Percentiles rank a stretch among this genome's conserved stretches.
These are phyloP conservation scores for Nephrotoma appendiculata DNA, from an alignment of 2,888 invertebrate genomes.

Conservation along the genomic window DNA sequence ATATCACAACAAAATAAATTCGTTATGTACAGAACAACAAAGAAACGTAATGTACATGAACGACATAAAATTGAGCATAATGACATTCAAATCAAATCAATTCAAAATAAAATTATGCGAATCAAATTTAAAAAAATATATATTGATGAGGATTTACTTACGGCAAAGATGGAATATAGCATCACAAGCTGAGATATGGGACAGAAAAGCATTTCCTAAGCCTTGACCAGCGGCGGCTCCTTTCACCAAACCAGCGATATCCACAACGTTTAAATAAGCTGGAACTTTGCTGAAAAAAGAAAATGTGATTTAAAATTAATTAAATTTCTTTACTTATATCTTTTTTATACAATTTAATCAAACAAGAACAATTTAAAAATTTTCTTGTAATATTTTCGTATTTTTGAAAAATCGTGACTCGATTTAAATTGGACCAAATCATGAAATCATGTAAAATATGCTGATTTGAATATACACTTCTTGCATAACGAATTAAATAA, in stretches of 20 bases:
- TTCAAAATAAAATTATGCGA: not conserved
- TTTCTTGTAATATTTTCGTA: not conserved
- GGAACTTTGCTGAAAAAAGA: constrained; percentile 79
- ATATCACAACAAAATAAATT: not conserved
- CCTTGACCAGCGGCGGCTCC: constrained; percentile 98
- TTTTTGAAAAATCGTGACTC: not conserved
- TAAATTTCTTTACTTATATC: not conserved
- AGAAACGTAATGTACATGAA: not conserved
- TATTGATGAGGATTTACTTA: constrained; percentile 38
- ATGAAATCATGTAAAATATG: not conserved
- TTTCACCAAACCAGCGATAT: constrained; percentile 96
- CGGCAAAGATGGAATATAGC: constrained; percentile 94
- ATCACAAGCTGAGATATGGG: constrained; percentile 97
- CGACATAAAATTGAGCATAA: not conserved
- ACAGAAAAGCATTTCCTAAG: constrained; percentile 95
- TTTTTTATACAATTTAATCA: not conserved
- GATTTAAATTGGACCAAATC: not conserved
- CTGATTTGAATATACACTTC: not conserved
- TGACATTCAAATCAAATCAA: not conserved
- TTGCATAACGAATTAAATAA: not conserved
- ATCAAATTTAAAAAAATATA: not conserved
- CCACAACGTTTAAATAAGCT: constrained; percentile 92
- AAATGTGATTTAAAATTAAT: constrained; percentile 6
- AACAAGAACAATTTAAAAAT: not conserved
- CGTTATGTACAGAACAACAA: not conserved